These are phyloP conservation scores for Lycodopsis pacificus DNA, from an alignment of 2,797 vertebrate genomes.

Conservation along the genomic window DNA sequence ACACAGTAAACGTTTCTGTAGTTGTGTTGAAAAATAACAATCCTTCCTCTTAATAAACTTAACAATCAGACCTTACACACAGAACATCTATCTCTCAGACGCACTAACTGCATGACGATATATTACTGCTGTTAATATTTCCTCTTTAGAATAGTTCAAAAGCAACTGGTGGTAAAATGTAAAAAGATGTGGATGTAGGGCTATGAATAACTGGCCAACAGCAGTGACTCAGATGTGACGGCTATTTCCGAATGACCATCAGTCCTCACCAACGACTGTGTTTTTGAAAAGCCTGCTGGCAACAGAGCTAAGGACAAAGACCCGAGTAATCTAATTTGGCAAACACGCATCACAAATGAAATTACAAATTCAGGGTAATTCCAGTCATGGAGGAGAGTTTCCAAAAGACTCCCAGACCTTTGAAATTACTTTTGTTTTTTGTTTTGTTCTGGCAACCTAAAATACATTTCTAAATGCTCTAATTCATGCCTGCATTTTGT, in stretches of 20 bases:
- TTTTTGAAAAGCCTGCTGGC: slow-evolving; percentile 7
- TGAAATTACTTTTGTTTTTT: neutral
- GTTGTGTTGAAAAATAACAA: neutral
- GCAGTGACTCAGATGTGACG: slow-evolving; percentile 14
- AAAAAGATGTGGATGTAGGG: neutral
- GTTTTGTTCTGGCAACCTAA: slow-evolving; percentile 8
- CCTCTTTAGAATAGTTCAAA: neutral
- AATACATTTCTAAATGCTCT: neutral
- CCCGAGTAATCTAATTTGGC: slow-evolving; percentile 24
- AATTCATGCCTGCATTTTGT: neutral
- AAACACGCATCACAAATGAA: slow-evolving; percentile 44
- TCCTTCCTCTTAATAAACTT: neutral
- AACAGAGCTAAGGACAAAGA: slow-evolving; percentile 20
- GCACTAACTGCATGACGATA: neutral
- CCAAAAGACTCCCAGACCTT: neutral
- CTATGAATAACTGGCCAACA: neutral
- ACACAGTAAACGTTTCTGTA: neutral
- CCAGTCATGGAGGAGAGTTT: slow-evolving; percentile 13
- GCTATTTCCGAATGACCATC: slow-evolving; percentile 23
- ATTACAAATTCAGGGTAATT: slow-evolving; percentile 8
- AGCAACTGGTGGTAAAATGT: neutral
- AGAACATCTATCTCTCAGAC: neutral
- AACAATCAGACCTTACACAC: neutral
- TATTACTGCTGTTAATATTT: neutral
- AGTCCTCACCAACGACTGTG: neutral